These are phyloP conservation scores for Mesorhabditis sp. DNA, from an alignment of 2,888 invertebrate species.

Conservation along the genomic window DNA sequence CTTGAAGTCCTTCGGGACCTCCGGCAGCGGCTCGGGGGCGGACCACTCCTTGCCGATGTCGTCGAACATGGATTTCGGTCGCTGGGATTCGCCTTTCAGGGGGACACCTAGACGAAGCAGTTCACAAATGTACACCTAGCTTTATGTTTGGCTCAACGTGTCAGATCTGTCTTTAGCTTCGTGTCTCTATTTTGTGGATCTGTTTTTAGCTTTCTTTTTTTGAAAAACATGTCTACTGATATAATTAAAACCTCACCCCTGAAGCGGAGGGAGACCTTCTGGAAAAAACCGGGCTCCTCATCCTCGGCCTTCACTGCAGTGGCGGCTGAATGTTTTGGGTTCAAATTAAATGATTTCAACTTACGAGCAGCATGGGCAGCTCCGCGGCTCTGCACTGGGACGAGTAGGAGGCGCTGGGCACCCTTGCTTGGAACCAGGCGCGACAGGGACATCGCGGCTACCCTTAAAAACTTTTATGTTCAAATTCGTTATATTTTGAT, in stretches of 20 bases:
- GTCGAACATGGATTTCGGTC: conserved; percentile 53
- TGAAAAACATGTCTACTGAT: not conserved
- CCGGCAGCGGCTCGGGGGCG: conserved; percentile 48
- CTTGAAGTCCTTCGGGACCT: conserved; percentile 56
- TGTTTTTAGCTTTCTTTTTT: not conserved
- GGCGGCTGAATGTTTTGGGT: conserved; percentile 14
- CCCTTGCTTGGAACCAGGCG: conserved; percentile 1
- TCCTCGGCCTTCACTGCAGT: conserved; percentile 21
- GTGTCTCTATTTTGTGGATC: no score
- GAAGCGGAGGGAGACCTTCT: conserved; percentile 51
- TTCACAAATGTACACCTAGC: not conserved
- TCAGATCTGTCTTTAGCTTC: no score
- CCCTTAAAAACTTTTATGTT: no score
- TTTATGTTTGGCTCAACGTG: not conserved
- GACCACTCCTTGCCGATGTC: conserved; percentile 53
- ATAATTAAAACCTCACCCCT: conserved; percentile 26
- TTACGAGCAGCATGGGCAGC: conserved; percentile 7
- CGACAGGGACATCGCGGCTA: conserved; percentile 6
- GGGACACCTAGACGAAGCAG: conserved; percentile 32
- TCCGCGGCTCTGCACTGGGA: conserved; percentile 1
- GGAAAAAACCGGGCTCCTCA: conserved; percentile 51
- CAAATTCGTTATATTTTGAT: no score
- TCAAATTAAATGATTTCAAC: not conserved
- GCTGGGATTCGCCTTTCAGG: conserved; percentile 41
- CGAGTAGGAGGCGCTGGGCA: not conserved